These are phyloP conservation scores for Ephydatia muelleri DNA, from an alignment of 37 sponge, comb jelly and placozoan genomes.

Conservation along the genomic window DNA sequence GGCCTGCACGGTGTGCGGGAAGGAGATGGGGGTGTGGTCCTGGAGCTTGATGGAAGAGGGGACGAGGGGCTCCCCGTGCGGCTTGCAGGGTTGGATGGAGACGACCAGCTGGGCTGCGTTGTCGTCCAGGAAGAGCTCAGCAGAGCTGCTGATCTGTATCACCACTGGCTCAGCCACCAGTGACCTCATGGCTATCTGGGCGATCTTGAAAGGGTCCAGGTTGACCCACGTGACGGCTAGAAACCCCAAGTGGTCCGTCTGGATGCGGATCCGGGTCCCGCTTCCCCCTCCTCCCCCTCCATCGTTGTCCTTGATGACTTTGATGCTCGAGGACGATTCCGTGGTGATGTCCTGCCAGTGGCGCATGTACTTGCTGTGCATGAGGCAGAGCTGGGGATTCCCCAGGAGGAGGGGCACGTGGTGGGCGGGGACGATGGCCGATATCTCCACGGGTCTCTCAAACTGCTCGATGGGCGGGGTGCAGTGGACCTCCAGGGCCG, in stretches of 20 bases:
- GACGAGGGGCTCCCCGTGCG: conserved; percentile 17
- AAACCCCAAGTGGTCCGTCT: conserved; percentile 36
- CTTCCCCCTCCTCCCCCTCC: background rate
- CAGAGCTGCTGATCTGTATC: conserved; percentile 18
- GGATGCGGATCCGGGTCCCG: conserved; percentile 1
- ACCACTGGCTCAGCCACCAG: conserved; percentile 29
- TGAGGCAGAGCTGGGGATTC: conserved; percentile 4
- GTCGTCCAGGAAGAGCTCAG: conserved; percentile 16
- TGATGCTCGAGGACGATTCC: conserved; percentile 3
- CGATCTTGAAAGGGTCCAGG: conserved; percentile 33
- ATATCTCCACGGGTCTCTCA: conserved; percentile 19
- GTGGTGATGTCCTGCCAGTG: conserved; percentile 64
- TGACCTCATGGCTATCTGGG: conserved; percentile 36
- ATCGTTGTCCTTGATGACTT: background rate
- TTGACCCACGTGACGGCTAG: conserved; percentile 30
- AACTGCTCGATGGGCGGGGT: conserved; percentile 1
- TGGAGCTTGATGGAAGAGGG: conserved; percentile 6
- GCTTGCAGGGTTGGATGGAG: conserved; percentile 31
- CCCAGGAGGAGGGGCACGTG: background rate
- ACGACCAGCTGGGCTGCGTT: conserved; percentile 28
- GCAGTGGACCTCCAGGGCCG: conserved; percentile 33
- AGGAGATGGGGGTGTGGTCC: conserved; percentile 30
- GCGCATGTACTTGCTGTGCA: conserved; percentile 57
- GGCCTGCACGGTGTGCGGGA: conserved; percentile 52
- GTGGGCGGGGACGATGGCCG: background rate